Evolutionary conservation across 2,888 invertebrate species (phyloP), one percentile per base, ranked within the genome.

Genomic region (Acholoe squamosa): DNA sequence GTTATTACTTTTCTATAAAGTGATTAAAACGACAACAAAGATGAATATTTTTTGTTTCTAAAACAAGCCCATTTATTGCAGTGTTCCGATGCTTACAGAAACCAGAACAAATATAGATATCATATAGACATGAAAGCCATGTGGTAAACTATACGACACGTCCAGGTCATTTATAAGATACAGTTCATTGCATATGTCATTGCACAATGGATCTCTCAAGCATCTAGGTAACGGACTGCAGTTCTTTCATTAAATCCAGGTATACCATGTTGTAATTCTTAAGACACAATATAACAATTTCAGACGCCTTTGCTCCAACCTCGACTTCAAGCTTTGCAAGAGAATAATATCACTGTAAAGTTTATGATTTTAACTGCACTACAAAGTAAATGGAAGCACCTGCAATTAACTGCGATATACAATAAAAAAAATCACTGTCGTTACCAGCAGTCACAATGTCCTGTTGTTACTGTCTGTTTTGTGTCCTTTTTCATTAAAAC

Each of bases 51-150:
- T 86, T 86, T 56, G 54, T 86, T 86, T 86, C 86, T 86, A 86
- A 86, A 86, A 86, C 86, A 86, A 86, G 86, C 86, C 86, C 86
- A 86, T 86, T 86, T 86, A 86, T 86, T 86, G 86, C 86, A 52
- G 86, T 86, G 86, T 86, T 86, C 86, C 86, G 86, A 52, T 86
- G 86, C 86, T 86, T 86, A 86, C 86, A 86, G 86, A 86, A 86
- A 84, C 84, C 84, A 84, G 54, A 86, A 86, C 86, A 86, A 84
- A 86, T 86, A 86, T 86, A 86, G 86, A 86, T 86, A 86, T 54
- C 86, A 86, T 86, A 84, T 33, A 86, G 86, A 86, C 86, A 86
- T 86, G 86, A 86, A 86, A 86, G 86, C 86, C 86, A 86, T 86
- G 54, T 86, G 86, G 86, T 86, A 86, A 86, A n/a, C 43, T 80